A percentile compares a stretch with the other conserved stretches of the same genome.
These are phyloP conservation scores for Diadema setosum DNA, from an alignment of 35 echinoderm and acorn worm species.

Conservation along the genomic window DNA sequence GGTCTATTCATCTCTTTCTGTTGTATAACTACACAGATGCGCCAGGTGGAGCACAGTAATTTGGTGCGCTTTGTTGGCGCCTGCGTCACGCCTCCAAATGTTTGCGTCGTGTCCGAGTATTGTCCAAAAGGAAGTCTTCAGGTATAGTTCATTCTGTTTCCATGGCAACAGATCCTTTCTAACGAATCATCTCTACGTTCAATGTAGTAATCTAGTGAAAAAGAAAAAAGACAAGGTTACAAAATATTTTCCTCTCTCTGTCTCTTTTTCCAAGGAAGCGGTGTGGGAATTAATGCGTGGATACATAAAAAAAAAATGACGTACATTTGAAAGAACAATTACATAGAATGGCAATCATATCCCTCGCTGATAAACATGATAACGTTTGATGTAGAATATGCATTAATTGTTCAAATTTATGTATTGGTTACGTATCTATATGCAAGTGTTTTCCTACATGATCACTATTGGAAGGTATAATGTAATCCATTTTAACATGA, in stretches of 20 bases:
- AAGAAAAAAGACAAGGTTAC: not conserved
- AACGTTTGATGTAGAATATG: too few species aligned
- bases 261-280: not conserved
- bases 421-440: too few species aligned
- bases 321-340: not conserved
- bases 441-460: too few species aligned
- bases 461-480: too few species aligned
- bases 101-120: conserved; percentile 53
- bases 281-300: not conserved
- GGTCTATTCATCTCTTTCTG: not conserved
- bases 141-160: not conserved
- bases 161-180: not conserved
- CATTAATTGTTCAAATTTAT: too few species aligned
- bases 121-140: conserved; percentile 82
- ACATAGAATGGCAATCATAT: too few species aligned
- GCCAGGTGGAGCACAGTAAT: conserved; percentile 72
- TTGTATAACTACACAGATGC: conserved; percentile 26
- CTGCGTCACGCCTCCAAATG: conserved; percentile 55
- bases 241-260: not conserved
- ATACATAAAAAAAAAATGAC: not conserved
- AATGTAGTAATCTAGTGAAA: not conserved
- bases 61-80: conserved; percentile 81
- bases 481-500: too few species aligned
- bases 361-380: too few species aligned
- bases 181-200: not conserved